A percentile compares a stretch with the other conserved stretches of the same genome.
phyloP scores from a whole-genome alignment of 2,113 vertebrate species.

The Myotis davidii region DNA sequence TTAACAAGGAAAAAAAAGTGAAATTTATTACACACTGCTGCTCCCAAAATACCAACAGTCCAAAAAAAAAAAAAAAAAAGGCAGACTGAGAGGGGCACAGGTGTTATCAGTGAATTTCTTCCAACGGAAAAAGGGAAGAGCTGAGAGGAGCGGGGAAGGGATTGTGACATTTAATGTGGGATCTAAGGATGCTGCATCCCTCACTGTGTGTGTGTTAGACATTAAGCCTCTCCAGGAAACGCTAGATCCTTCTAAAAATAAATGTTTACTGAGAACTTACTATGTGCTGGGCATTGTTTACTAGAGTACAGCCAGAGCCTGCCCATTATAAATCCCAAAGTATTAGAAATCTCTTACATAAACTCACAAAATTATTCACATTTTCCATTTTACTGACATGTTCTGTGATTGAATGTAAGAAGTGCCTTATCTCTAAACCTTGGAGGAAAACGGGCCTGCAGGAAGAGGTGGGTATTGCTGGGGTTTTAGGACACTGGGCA shows the following conservation, averaged over 20 bases:
- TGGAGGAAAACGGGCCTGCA: neutral
- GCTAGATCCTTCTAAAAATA: neutral
- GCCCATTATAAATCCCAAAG: neutral
- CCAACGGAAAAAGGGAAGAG: neutral
- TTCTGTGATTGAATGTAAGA: neutral
- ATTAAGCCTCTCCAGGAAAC: neutral
- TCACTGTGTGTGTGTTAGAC: neutral
- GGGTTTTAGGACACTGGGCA: neutral
- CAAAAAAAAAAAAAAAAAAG: neutral
- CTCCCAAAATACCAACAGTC: neutral
- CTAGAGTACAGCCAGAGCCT: neutral
- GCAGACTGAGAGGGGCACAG: neutral
- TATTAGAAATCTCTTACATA: neutral
- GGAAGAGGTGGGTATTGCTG: neutral
- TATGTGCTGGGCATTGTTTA: neutral
- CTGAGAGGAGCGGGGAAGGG: fast-evolving
- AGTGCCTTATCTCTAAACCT: neutral
- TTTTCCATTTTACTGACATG: neutral
- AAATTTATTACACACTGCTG: neutral
- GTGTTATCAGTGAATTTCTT: neutral
- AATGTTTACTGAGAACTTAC: neutral
- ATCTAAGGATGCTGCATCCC: neutral
- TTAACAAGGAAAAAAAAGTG: neutral
- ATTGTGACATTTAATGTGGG: neutral
- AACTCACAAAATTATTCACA: neutral